phyloP scores from a whole-genome alignment of 2,113 vertebrate genomes.

The Rhea americana region DNA sequence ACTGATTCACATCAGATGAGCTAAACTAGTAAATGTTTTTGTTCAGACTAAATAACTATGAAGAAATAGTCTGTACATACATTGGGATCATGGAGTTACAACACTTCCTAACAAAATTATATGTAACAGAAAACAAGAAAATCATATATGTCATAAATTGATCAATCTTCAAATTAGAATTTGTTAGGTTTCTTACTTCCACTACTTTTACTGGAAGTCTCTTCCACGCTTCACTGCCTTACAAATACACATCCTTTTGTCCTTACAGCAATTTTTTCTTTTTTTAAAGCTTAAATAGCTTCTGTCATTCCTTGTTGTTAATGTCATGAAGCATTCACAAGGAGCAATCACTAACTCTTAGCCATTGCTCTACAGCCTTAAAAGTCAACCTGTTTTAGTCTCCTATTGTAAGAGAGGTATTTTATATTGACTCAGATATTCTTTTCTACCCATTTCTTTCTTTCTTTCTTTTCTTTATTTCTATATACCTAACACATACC shows the following conservation, averaged over 20 bases:
- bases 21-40: background rate
- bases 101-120: background rate
- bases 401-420: background rate
- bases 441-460: background rate
- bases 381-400: background rate
- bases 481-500: background rate
- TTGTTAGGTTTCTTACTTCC: fast-evolving
- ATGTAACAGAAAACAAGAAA: background rate
- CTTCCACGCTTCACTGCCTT: background rate
- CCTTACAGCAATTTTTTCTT: background rate
- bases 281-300: background rate
- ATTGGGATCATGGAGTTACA: background rate
- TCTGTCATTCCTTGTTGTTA: background rate
- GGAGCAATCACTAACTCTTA: background rate
- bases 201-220: background rate
- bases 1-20: background rate
- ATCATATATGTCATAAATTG: background rate
- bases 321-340: background rate
- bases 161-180: background rate
- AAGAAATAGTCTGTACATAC: background rate
- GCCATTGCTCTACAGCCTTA: background rate
- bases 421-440: background rate
- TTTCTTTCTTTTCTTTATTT: background rate
- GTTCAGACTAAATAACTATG: background rate
- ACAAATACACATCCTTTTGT: background rate